Base-by-base conservation (phyloP, 2,888 invertebrate species). In the Polydrusus tereticollis region DNA sequence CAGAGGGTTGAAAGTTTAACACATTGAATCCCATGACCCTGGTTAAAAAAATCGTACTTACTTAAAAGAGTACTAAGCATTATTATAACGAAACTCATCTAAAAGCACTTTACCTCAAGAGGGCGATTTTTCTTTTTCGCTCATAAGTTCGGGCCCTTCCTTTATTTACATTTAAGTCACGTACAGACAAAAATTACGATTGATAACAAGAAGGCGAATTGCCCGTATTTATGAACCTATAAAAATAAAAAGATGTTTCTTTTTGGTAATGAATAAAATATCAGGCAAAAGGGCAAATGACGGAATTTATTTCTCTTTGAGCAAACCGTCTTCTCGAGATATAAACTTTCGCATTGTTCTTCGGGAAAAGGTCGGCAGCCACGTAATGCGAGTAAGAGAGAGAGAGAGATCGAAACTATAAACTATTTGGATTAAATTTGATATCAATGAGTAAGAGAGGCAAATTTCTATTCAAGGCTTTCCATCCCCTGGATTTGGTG, bases 131-230 rank as follows among this genome's bases (percentile, higher is more conserved):
- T 8, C 18, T 10, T 29, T 55, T 55, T 8, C 16, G 16, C 16
- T 16, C 29, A 55, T 55, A 55, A 55, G 29, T 55, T 55, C 18
- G 16, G 16, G 16, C 14, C 52, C 18, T 29, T 29, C 16, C 33
- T 16, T 33, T 57, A 41, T 79, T 74, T 69, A 77, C 77, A 81
- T 79, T 81, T 78, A 78, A 78, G 80, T 80, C 82, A 81, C 82
- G 82, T 82, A 78, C 77, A 77, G 75, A 76, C 73, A 78, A 78
- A 80, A 80, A 80, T 81, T 81, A 82, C 82, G 80, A 81, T 80
- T 81, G 81, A 81, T 81, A 81, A 82, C 80, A 80, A 72, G 72
- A 78, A 79, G 78, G 77, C 76, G 78, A 79, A 81, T 80, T 81
- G 81, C 78, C 76, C 73, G 75, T 78, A 77, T 80, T 78, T 80